Percentiles rank a stretch among this genome's conserved stretches.
Evolutionary conservation across 2,113 vertebrate genomes (phyloP).

Genomic region (Neopipo cinnamomea): DNA sequence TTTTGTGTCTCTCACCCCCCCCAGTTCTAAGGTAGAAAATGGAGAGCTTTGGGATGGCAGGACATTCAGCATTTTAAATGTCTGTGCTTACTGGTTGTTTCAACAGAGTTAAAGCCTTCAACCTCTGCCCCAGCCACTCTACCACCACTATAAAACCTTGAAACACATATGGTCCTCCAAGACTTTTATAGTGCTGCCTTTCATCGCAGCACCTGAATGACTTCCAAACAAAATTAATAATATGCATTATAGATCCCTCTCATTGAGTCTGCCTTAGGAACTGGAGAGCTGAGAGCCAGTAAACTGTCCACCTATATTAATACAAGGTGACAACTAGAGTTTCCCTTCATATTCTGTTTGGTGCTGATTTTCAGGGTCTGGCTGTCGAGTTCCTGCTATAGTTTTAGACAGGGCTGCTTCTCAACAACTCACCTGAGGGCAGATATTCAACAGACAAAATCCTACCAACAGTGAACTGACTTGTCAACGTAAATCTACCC

Average conservation of each 20-base stretch:
- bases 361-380: background rate
- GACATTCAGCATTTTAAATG: background rate
- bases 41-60: background rate
- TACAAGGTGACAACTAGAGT: background rate
- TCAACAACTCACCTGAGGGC: background rate
- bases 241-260: background rate
- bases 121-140: background rate
- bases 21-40: background rate
- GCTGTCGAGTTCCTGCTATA: background rate
- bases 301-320: background rate
- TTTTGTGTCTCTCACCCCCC: background rate
- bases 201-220: background rate
- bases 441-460: background rate
- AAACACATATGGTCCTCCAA: background rate
- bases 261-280: background rate
- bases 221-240: slow-evolving; percentile 9
- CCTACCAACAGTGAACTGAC: background rate
- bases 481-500: background rate
- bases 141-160: background rate
- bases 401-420: background rate
- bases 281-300: background rate
- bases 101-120: background rate
- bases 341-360: background rate
- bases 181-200: background rate
- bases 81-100: background rate